A percentile compares a stretch with the other conserved stretches of the same genome.
Conservation (phyloP, 37 sponge, comb jelly and placozoan species). For the Ephydatia muelleri region DNA sequence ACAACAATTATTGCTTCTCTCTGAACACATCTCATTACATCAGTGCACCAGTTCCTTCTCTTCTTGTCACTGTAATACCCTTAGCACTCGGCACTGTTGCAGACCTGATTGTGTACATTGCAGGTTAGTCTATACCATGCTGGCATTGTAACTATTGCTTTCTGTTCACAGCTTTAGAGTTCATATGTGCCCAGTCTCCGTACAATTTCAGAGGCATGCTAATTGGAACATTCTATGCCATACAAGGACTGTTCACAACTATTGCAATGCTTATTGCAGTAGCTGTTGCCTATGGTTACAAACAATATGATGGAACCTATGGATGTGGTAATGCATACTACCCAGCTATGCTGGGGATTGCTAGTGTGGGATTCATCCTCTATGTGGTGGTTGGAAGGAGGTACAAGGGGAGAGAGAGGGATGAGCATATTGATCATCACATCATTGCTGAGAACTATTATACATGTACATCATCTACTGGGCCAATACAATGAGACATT, state of each 20-base stretch:
- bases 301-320: background rate
- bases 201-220: conserved; percentile 32
- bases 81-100: conserved; percentile 1
- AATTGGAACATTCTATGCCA: conserved; percentile 3
- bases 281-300: background rate
- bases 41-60: background rate
- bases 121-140: background rate
- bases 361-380: background rate
- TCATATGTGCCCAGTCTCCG: conserved; percentile 21
- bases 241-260: background rate
- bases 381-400: background rate
- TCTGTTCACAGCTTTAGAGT: background rate
- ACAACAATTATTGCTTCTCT: conserved; percentile 10
- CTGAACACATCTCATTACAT: background rate
- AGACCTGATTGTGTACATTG: conserved; percentile 22
- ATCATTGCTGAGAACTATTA: too few relatives aligned
- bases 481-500: too few relatives aligned
- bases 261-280: background rate
- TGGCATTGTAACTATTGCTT: too few relatives aligned
- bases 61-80: conserved; percentile 9
- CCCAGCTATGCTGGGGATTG: background rate
- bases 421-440: background rate
- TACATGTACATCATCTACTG: too few relatives aligned
- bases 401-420: conserved; percentile 6
- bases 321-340: conserved; percentile 10